phyloP scores from a whole-genome alignment of 1,140 invertebrate genomes.

The Globodera ellingtonae region DNA sequence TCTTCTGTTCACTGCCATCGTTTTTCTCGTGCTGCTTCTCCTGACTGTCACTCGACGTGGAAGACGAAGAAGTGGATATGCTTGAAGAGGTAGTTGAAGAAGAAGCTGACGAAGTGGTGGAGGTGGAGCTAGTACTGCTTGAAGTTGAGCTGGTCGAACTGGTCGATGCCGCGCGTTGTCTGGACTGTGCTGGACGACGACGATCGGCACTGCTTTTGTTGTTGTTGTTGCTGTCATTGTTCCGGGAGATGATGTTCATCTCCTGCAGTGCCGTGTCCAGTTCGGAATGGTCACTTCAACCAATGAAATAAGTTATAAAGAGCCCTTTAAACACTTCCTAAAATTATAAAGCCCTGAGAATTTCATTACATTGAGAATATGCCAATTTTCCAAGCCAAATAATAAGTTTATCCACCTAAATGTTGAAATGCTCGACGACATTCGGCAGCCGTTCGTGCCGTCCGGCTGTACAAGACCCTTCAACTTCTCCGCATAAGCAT shows the following conservation, averaged over 20 bases:
- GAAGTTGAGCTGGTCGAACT: slow-evolving; percentile 13
- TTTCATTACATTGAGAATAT: not conserved
- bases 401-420: not conserved
- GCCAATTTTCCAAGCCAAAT: not conserved
- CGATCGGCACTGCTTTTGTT: no score
- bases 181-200: not conserved
- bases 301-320: not conserved
- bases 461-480: slow-evolving; percentile 7
- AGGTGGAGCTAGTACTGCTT: not conserved
- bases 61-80: slow-evolving; percentile 1
- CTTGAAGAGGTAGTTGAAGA: not conserved
- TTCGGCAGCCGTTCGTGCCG: not conserved
- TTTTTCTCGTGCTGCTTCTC: not conserved
- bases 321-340: no score
- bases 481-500: slow-evolving; percentile 10
- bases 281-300: not conserved
- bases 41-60: not conserved
- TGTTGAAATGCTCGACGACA: not conserved
- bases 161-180: slow-evolving; percentile 1
- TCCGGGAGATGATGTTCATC: not conserved
- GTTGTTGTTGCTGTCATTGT: no score
- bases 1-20: not conserved
- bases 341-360: no score
- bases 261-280: not conserved
- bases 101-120: not conserved